These are phyloP conservation scores for Lucilia sericata DNA, from an alignment of 1,140 invertebrate species.

Conservation along the genomic window DNA sequence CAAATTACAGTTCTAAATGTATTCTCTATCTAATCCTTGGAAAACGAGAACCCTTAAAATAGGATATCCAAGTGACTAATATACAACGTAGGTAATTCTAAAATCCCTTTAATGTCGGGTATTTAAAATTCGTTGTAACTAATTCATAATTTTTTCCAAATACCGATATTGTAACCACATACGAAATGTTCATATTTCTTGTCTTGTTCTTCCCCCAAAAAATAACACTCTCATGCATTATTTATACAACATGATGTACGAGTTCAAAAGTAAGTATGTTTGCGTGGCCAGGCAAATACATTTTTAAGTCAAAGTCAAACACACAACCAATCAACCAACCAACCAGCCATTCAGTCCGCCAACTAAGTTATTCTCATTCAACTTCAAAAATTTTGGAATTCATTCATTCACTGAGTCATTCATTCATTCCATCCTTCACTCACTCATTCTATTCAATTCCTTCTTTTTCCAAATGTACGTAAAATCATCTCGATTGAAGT, in stretches of 20 bases:
- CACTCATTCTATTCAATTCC: background rate
- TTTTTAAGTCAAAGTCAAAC: background rate
- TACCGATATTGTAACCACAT: background rate
- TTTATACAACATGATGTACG: constrained; percentile 10
- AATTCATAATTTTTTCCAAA: too few species aligned
- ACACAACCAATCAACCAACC: background rate
- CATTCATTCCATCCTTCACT: constrained; percentile 11
- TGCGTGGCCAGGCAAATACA: background rate
- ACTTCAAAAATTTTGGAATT: background rate
- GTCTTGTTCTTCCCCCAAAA: constrained; percentile 8
- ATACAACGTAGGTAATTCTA: too few species aligned
- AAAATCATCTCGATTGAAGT: background rate
- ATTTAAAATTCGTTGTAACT: too few species aligned
- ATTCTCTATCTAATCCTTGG: too few species aligned
- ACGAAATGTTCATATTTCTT: constrained; percentile 36
- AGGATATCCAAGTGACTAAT: too few species aligned
- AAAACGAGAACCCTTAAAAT: too few species aligned
- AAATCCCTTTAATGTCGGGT: too few species aligned
- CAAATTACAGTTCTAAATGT: too few species aligned
- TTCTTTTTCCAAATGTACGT: background rate
- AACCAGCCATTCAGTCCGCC: background rate
- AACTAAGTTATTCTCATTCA: background rate
- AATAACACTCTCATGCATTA: constrained; percentile 34
- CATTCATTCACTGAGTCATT: constrained; percentile 31
- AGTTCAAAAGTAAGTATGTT: background rate